Evolutionary conservation across 1,140 invertebrate species (phyloP).

Genomic region (Cherax destructor): DNA sequence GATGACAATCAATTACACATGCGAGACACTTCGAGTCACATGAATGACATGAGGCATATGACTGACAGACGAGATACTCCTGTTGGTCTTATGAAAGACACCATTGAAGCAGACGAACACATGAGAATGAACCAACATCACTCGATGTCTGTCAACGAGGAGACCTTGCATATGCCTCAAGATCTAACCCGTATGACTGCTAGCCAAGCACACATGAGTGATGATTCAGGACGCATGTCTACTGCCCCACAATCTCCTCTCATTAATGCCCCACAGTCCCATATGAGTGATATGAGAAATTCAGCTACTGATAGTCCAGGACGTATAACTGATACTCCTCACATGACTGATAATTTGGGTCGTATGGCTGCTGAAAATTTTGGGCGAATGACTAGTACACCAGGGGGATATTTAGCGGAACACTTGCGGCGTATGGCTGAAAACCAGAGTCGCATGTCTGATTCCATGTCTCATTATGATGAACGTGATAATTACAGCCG

Average conservation of each 20-base stretch:
- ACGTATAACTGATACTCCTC: constrained; percentile 66
- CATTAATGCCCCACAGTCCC: constrained; percentile 35
- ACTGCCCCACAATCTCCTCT: constrained; percentile 61
- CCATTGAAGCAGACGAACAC: constrained; percentile 57
- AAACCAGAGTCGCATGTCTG: constrained; percentile 71
- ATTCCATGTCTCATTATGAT: constrained; percentile 70
- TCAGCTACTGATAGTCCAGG: constrained; percentile 68
- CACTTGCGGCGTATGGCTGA: constrained; percentile 70
- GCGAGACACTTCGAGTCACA: constrained; percentile 47
- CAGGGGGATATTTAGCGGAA: constrained; percentile 70
- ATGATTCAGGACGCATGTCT: constrained; percentile 62
- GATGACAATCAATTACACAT: constrained; percentile 62
- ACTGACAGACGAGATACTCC: constrained; percentile 57
- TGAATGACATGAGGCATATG: constrained; percentile 66
- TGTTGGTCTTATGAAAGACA: constrained; percentile 54
- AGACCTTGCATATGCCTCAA: constrained; percentile 70
- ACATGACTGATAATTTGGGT: constrained; percentile 70
- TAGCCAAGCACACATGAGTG: constrained; percentile 67
- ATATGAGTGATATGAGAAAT: constrained; percentile 67
- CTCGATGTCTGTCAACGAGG: constrained; percentile 65
- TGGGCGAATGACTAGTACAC: constrained; percentile 68
- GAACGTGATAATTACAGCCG: constrained; percentile 69
- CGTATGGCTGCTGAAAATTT: constrained; percentile 71
- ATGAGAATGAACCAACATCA: constrained; percentile 61
- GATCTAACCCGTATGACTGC: constrained; percentile 72